Evolutionary conservation across 2,113 vertebrate genomes (phyloP), one percentile per base, ranked within the genome.

Genomic region (Enhydra lutris): DNA sequence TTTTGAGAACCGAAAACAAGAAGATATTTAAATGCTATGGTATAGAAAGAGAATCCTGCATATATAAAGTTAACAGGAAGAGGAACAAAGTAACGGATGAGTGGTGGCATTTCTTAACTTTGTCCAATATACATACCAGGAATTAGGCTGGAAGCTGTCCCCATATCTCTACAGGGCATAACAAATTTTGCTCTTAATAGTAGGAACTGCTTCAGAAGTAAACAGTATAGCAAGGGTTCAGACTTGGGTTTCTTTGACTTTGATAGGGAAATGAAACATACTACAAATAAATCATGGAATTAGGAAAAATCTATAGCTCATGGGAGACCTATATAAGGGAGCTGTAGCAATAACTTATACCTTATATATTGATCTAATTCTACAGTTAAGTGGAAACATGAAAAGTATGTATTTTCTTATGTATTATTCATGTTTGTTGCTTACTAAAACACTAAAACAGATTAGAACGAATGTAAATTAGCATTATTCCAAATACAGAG

Each of bases 381-480:
- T 92, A 47, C 91, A 91, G 74, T 87, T 95, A 71, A 87, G 12
- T 67, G 26, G 31, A 74, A 63, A 94, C 79, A 82, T 63, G 42
- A 7, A 47, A 63, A 79, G 12, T 71, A 67, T 9, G 36, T 36
- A 57, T 65, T 73, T 91, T 34, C 52, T 80, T 71, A 42, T 45
- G 81, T 52, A 10, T 59, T 89, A 18, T 63, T 80, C 92, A 29
- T 61, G 8, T 39, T 50, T 96, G 21, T 42, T 93, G 39, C 11
- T 71, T 86, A 95, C 52, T 18, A 31, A 50, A 74, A 76, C 4
- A 36, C 29, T 65, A 93, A 86, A 65, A 34, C 18, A 65, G 57
- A 10, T 86, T 91, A 55, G 65, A 94, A 80, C 12, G 39, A 65
- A 94, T 80, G 18, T 91, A 81, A 86, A 82, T 94, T n/a, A 92